These are phyloP conservation scores for Semibalanus balanoides DNA, from an alignment of 1,140 invertebrate genomes.

Conservation along the genomic window DNA sequence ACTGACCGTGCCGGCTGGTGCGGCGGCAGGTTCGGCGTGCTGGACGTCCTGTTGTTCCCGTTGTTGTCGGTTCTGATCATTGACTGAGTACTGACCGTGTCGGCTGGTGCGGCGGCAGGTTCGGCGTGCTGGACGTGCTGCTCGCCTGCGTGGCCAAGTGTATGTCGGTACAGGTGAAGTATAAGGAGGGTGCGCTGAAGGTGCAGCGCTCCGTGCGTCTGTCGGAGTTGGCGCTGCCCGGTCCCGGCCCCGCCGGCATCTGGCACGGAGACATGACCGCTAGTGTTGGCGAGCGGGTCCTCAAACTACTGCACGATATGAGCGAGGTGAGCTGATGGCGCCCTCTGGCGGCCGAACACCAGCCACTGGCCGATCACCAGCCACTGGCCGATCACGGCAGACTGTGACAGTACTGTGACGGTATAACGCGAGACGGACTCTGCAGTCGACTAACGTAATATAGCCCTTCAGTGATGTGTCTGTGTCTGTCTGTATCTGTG, in stretches of 20 bases:
- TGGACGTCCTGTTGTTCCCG: constrained; percentile 81
- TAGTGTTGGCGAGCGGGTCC: constrained; percentile 74
- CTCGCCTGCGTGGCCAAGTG: constrained; percentile 73
- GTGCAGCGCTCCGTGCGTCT: constrained; percentile 11
- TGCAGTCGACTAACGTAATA: too few species aligned
- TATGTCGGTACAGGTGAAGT: constrained; percentile 70
- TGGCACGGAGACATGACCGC: constrained; percentile 68
- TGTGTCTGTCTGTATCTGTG: too few species aligned
- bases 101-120: too few species aligned
- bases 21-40: constrained; percentile 42
- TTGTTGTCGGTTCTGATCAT: too few species aligned
- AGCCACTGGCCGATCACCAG: too few species aligned
- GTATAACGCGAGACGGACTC: too few species aligned
- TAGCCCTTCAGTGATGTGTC: too few species aligned
- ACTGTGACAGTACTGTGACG: too few species aligned
- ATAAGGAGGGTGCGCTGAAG: constrained; percentile 47
- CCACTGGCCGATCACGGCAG: too few species aligned
- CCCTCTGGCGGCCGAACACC: too few species aligned
- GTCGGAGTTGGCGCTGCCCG: constrained; percentile 30
- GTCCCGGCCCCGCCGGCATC: constrained; percentile 47
- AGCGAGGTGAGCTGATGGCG: constrained; percentile 62
- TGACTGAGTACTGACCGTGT: too few species aligned
- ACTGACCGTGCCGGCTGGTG: too few species aligned
- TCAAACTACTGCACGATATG: constrained; percentile 79
- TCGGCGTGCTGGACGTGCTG: constrained; percentile 64